Evolutionary conservation across 2,113 vertebrate species (phyloP).

Genomic region (Lontra canadensis): DNA sequence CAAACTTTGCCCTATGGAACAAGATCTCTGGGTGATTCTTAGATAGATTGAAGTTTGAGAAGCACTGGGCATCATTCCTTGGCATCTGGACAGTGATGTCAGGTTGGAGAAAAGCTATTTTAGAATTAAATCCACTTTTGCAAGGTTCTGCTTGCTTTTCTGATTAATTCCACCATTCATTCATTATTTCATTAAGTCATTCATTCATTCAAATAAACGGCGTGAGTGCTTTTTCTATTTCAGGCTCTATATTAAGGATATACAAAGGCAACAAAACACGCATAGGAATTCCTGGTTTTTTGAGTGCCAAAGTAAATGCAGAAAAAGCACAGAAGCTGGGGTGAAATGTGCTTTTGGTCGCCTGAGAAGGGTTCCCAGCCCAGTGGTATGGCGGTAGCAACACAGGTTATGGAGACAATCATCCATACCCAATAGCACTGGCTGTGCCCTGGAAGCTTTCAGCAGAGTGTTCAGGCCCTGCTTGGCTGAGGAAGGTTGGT

Average conservation of each 20-base stretch:
- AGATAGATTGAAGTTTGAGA: background rate
- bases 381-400: background rate
- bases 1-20: background rate
- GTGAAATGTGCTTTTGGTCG: background rate
- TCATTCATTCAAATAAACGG: background rate
- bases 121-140: conserved; percentile 6
- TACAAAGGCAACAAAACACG: background rate
- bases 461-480: background rate
- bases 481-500: background rate
- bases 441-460: background rate
- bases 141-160: background rate
- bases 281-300: background rate
- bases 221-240: background rate
- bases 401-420: background rate
- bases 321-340: background rate
- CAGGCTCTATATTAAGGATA: background rate
- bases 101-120: background rate
- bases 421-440: background rate
- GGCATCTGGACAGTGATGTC: background rate
- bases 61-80: background rate
- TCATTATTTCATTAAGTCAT: background rate
- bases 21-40: background rate
- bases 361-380: background rate
- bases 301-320: background rate
- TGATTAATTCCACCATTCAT: background rate